Conservation (phyloP, 2,797 vertebrate species). For the Lepilemur ruficaudatus region DNA sequence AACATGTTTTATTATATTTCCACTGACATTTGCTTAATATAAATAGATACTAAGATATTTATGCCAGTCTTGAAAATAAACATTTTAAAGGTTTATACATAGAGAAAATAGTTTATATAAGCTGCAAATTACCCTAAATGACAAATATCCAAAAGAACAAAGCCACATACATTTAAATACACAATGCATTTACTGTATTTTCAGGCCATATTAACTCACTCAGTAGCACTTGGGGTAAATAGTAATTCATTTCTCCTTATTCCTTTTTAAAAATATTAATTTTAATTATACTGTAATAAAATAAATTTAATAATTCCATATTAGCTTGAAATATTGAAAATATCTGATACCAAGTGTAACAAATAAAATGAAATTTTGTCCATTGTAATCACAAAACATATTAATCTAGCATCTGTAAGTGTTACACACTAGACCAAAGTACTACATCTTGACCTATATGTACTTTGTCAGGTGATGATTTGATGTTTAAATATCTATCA, state of each 20-base stretch:
- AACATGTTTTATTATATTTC: neutral
- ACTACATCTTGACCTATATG: neutral
- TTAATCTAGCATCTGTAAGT: neutral
- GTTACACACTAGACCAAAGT: neutral
- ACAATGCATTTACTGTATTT: neutral
- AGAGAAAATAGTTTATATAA: neutral
- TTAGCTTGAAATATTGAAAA: neutral
- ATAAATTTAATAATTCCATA: neutral
- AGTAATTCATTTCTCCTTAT: neutral
- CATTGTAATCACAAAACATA: neutral
- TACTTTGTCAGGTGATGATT: neutral
- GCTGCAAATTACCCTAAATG: neutral
- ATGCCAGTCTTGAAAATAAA: neutral
- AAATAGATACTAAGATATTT: neutral
- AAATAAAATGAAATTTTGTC: neutral
- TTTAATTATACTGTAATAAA: neutral
- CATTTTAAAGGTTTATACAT: neutral
- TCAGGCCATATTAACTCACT: neutral
- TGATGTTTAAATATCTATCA: slow-evolving; percentile 47
- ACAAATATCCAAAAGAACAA: neutral
- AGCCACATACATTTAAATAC: neutral
- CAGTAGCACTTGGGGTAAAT: neutral
- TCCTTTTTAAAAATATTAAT: neutral
- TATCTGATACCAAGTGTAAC: neutral
- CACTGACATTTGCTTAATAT: neutral